phyloP scores from a whole-genome alignment of 2,888 invertebrate species.

The Drosophila aldrichi region DNA sequence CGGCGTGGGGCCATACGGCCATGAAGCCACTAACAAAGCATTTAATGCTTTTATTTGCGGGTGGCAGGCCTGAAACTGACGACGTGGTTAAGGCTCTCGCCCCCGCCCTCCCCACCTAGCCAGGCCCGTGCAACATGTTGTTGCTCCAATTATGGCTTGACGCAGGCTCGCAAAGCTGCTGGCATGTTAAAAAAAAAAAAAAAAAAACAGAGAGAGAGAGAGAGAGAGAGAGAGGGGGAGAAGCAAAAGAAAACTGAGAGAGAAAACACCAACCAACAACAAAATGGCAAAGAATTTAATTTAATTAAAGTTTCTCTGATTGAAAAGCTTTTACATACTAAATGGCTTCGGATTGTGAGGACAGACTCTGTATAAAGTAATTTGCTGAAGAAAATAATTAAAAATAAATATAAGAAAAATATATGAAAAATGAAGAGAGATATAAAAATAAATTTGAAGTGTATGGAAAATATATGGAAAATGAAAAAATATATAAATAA shows the following conservation, averaged over 20 bases:
- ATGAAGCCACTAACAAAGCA: slow-evolving; percentile 68
- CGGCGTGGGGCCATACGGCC: slow-evolving; percentile 10
- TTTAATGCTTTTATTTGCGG: slow-evolving; percentile 80
- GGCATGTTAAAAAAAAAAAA: not conserved
- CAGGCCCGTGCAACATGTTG: slow-evolving; percentile 69
- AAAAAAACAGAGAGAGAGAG: not conserved
- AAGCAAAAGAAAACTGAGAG: not conserved
- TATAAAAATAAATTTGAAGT: no score
- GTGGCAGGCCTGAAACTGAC: slow-evolving; percentile 72
- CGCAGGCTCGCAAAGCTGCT: slow-evolving; percentile 1
- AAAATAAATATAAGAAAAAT: no score
- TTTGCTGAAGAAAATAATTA: not conserved
- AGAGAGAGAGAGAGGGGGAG: no score
- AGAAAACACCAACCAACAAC: not conserved
- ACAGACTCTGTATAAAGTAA: not conserved
- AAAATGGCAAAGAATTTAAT: slow-evolving; percentile 23
- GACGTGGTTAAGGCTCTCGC: slow-evolving; percentile 33
- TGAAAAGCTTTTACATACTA: not conserved
- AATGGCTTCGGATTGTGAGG: not conserved
- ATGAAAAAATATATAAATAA: no score
- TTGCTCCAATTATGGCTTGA: slow-evolving; percentile 19
- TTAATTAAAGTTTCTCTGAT: slow-evolving; percentile 26
- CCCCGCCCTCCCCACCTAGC: slow-evolving; percentile 36
- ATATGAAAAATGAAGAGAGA: no score
- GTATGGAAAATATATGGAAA: no score